Evolutionary conservation across 2,797 vertebrate genomes (phyloP).

Genomic region (Lagocephalus sceleratus): DNA sequence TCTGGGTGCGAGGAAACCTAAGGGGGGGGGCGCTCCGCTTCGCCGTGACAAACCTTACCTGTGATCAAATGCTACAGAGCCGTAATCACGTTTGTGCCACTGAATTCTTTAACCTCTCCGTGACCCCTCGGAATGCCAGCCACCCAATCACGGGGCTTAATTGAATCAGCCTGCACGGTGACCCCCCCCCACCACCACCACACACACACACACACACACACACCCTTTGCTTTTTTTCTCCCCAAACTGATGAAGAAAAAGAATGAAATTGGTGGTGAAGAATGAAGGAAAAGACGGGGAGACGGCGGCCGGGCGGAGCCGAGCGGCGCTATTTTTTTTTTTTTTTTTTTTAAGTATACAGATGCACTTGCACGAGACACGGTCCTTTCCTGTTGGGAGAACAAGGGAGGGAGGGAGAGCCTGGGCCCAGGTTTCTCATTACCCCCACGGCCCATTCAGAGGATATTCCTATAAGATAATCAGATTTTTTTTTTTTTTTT

Average conservation of each 20-base stretch:
- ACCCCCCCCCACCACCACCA: slow-evolving; percentile 33
- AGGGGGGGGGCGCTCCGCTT: slow-evolving; percentile 45
- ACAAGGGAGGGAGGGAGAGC: slow-evolving; percentile 26
- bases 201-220: no score
- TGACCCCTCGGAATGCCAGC: slow-evolving; percentile 81
- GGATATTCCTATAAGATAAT: slow-evolving; percentile 77
- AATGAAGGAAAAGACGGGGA: slow-evolving; percentile 57
- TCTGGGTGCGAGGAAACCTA: slow-evolving; percentile 35
- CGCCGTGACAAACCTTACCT: slow-evolving; percentile 75
- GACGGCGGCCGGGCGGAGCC: slow-evolving; percentile 15
- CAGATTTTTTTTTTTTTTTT: slow-evolving; percentile 50
- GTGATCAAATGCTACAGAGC: slow-evolving; percentile 81
- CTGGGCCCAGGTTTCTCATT: slow-evolving; percentile 64
- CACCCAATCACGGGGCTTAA: slow-evolving; percentile 82
- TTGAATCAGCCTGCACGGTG: slow-evolving; percentile 76
- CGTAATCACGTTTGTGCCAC: slow-evolving; percentile 83
- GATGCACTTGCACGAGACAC: slow-evolving; percentile 52
- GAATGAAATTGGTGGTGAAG: slow-evolving; percentile 80
- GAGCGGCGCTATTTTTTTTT: slow-evolving; percentile 11
- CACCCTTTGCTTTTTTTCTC: background rate
- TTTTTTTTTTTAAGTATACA: slow-evolving; percentile 59
- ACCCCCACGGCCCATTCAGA: slow-evolving; percentile 66
- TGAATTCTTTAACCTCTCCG: slow-evolving; percentile 84
- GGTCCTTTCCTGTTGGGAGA: slow-evolving; percentile 54
- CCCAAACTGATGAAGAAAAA: slow-evolving; percentile 76